Base-by-base conservation (phyloP, 2,888 invertebrate species). In the Cenopis cana region DNA sequence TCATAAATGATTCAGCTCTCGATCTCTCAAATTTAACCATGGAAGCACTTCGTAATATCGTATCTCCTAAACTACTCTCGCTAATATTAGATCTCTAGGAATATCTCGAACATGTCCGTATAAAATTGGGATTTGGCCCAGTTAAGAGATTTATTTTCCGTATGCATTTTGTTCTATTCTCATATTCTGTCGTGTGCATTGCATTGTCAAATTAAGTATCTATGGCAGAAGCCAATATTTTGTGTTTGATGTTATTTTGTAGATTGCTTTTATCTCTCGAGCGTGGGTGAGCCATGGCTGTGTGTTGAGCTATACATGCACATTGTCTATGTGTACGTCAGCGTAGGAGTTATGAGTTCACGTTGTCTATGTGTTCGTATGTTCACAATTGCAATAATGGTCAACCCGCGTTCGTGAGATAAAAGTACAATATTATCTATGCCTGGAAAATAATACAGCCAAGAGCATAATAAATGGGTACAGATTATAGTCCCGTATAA, bases 21-120 rank as follows among this genome's bases (percentile, higher is more conserved):
- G n/a, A 46, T 29, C n/a, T 41, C 9, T 55, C 14, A 38, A 17
- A 64, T 41, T 12, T 6, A 38, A 57, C 24, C 29, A 38, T 59
- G 14, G 46, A 14, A 46, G 24, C 52, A 41, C 59, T 46, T 70
- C 59, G n/a, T 54, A 41, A 52, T 59, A 52, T 64, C 57, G 60
- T 41, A 54, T 52, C 55, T 68, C 60, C 60, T 65, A 57, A 50
- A 24, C 38, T 62, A 18, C 38, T 50, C 62, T 41, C 29, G 56
- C 65, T 70, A 70, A 70, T 70, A 70, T 70, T 70, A 70, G 70
- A 66, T 33, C 18, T 59, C 70, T 66, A 70, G 54, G 70, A 66
- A 70, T 70, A 70, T 12, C 60, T 46, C 36, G 59, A 60, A 65
- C 70, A 60, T 70, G 70, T 17, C 46, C 20, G 52, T 54, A 66